A percentile compares a stretch with the other conserved stretches of the same genome.
Evolutionary conservation across 2,888 invertebrate genomes (phyloP).

Genomic region (Cerastoderma edule): DNA sequence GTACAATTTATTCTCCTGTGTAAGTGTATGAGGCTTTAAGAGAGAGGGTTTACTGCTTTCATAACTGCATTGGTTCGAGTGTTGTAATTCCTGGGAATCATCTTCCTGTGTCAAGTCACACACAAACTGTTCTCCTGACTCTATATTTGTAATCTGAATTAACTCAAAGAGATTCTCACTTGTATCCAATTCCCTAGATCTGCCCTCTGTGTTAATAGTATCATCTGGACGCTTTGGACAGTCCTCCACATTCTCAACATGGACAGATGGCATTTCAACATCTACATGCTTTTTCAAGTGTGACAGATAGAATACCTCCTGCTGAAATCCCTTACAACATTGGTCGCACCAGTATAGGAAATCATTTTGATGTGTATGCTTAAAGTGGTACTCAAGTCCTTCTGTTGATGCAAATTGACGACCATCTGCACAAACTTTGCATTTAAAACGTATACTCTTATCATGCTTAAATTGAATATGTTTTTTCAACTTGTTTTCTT

Average conservation of each 20-base stretch:
- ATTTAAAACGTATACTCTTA: conserved; percentile 50
- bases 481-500: conserved; percentile 50
- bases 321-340: conserved; percentile 58
- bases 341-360: conserved; percentile 53
- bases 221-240: conserved; percentile 1
- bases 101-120: conserved; percentile 31
- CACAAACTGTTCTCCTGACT: conserved; percentile 40
- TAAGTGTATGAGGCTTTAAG: conserved; percentile 45
- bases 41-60: conserved; percentile 45
- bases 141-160: conserved; percentile 51
- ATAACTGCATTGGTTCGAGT: conserved; percentile 44
- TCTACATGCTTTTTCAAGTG: conserved; percentile 48
- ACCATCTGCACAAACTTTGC: conserved; percentile 43
- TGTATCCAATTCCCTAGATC: conserved; percentile 31
- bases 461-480: conserved; percentile 57
- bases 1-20: conserved; percentile 42
- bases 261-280: not conserved
- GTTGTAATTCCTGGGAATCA: conserved; percentile 18
- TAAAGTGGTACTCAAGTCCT: conserved; percentile 54
- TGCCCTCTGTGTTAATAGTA: conserved; percentile 26
- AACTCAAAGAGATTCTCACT: conserved; percentile 35
- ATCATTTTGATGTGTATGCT: conserved; percentile 42
- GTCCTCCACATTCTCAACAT: not conserved
- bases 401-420: conserved; percentile 58
- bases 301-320: conserved; percentile 36